Evolutionary conservation across 2,113 vertebrate species (phyloP), one percentile per base, ranked within the genome.

Genomic region (Marcusenius ussheri): DNA sequence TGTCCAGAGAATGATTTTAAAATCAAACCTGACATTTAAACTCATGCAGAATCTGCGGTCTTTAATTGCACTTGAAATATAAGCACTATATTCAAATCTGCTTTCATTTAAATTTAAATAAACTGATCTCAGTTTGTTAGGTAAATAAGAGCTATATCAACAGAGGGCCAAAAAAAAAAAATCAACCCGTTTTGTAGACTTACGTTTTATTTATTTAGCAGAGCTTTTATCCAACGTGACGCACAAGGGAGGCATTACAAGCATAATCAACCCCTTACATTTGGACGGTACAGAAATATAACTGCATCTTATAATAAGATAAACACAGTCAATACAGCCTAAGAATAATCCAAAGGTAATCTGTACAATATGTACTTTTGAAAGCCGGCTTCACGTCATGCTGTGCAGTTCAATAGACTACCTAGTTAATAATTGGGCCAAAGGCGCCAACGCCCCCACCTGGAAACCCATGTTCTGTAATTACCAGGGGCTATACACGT

Each of bases 401-500:
- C 74, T 17, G 74, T 39, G 74, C 31, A 80, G 74, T 42, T 42
- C 35, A 80, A 80, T 80, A 80, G 35, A 77, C 13, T 17, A 31
- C 45, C 66, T 35, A 15, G 45, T 77, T 51, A 89, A 89, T 89
- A 31, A 50, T 35, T 31, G 51, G 17, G 19, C 70, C 47, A 66
- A 27, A 47, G 24, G 42, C 50, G 21, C 5, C 49, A 19, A 77
- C 88, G 56, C 42, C 21, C n/a, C 46, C 42, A 39, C 80, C 91
- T 93, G 92, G 92, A 89, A 90, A 89, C 50, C 56, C 83, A 89
- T 90, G 90, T 90, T 92, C 89, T 94, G 91, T 94, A 92, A 94
- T 95, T 93, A 94, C n/a, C 89, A 77, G n/a, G 47, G 66, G 49
- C 27, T 39, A 47, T 39, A 27, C 85, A 35, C 10, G 27, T 35